Evolutionary conservation across 2,888 invertebrate genomes (phyloP), one percentile per base, ranked within the genome.

Genomic region (Odontomyia ornata): DNA sequence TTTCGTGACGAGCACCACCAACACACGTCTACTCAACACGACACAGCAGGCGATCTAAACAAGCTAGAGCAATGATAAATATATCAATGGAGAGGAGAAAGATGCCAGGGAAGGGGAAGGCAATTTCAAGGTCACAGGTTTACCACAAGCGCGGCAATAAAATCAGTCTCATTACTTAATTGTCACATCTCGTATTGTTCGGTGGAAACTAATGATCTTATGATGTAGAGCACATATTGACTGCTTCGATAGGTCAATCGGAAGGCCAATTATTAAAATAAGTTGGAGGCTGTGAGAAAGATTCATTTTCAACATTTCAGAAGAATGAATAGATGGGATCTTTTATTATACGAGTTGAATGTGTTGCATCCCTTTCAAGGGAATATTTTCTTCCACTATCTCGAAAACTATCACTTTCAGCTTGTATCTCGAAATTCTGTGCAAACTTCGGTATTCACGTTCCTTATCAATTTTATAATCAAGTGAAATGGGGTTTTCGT

Each of bases 201-300:
- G 85, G 78, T 2, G 82, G 82, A 25, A 83, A 30, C 7, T 77
- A 47, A 73, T 78, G 79, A 2, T 71, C 77, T 21, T 64, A 43
- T 7, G 78, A 77, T 69, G 80, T 77, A 57, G 75, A 78, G 13
- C 77, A 64, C 73, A 77, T 80, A 28, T 76, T 62, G 4, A 65
- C 78, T 71, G 43, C 76, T 30, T 78, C 79, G 25, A 78, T 81
- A 77, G 84, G 85, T 81, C 85, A 87, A 82, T 89, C 89, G 57
- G 89, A 88, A 5, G 90, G 90, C 91, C 91, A 91, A 15, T 90
- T 89, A 15, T 90, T 91, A 81, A 90, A 90, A 82, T 76, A 77
- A 11, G 89, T 76, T 89, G 85, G 56, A 2, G 77, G 67, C 1
- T 43, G 43, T 5, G 65, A 67, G 5, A 18, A 5, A 9, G 67